Evolutionary conservation across 2,797 vertebrate genomes (phyloP), one percentile per base, ranked within the genome.

Genomic region (Lophura swinhoii): DNA sequence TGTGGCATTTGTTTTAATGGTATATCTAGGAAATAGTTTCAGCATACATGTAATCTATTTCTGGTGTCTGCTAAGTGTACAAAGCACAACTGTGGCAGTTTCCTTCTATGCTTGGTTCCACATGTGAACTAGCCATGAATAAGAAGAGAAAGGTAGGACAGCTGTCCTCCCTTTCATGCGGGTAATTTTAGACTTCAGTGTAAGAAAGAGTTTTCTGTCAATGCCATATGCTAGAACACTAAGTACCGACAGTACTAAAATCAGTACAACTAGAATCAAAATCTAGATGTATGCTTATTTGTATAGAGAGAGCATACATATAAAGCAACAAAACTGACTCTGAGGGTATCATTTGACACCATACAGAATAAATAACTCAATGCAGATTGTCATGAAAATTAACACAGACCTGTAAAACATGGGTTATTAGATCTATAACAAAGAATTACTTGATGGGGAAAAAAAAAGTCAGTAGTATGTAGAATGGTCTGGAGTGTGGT

Each of bases 381-480:
- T 55, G 4, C n/a, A 83, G 35, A 84, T 83, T 71, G 21, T 41
- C 84, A 26, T 4, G 74, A 51, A 80, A 91, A 31, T 9, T 83
- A 73, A 72, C 46, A 26, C 22, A 41, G 37, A 6, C 28, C 15
- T 68, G 46, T 28, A 82, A 88, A 83, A 67, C 21, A 15, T 17
- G 13, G 33, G 79, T 59, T 78, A 48, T 39, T 51, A 46, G 43
- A 60, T 44, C 20, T 90, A 62, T 86, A 83, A 75, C 29, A 69
- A 74, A 66, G 29, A 69, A 59, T 81, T 51, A 29, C 29, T 9
- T 28, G 24, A 17, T 39, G 67, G 16, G 55, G 70, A 3, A 1
- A 55, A 4, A 3, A 55, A 14, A 0, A 0, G 0, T 62, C 35
- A 75, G 35, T 59, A 46, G 18, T 55, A 55, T 56, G 9, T 90